Conservation (phyloP, 2,113 vertebrate genomes). For the Dasyornis broadbenti region DNA sequence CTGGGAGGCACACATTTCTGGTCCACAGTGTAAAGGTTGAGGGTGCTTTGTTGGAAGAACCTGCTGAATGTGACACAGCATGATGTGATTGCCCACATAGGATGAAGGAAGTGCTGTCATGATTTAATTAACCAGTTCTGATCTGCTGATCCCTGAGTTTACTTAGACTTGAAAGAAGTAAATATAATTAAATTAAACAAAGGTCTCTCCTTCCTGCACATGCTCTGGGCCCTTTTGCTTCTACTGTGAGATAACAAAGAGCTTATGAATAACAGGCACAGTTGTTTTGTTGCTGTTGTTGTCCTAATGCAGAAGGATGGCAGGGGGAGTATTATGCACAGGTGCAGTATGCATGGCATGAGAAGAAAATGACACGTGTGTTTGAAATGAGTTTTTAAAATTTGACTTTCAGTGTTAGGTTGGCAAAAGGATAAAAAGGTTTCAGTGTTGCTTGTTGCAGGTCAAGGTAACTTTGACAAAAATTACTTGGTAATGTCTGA, state of each 20-base stretch:
- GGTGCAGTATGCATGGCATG: not conserved
- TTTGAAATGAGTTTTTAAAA: not conserved
- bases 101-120: constrained; percentile 10
- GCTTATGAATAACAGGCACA: not conserved
- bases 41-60: not conserved
- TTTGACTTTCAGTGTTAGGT: not conserved
- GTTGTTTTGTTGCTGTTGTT: constrained; percentile 6
- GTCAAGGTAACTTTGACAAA: not conserved
- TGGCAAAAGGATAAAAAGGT: not conserved
- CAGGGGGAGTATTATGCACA: not conserved
- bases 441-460: not conserved
- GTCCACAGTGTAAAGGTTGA: not conserved
- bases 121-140: constrained; percentile 53
- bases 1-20: not conserved
- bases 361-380: not conserved
- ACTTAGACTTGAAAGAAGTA: constrained; percentile 66
- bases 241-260: not conserved
- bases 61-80: not conserved
- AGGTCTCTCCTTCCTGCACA: not conserved
- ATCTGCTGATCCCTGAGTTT: constrained; percentile 28
- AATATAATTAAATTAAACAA: constrained; percentile 63
- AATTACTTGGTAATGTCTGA: not conserved
- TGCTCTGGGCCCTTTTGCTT: not conserved
- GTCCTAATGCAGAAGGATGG: not conserved
- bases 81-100: not conserved